Evolutionary conservation across 2,888 invertebrate species (phyloP), one percentile per base, ranked within the genome.

Genomic region (Cybosia mesomella): DNA sequence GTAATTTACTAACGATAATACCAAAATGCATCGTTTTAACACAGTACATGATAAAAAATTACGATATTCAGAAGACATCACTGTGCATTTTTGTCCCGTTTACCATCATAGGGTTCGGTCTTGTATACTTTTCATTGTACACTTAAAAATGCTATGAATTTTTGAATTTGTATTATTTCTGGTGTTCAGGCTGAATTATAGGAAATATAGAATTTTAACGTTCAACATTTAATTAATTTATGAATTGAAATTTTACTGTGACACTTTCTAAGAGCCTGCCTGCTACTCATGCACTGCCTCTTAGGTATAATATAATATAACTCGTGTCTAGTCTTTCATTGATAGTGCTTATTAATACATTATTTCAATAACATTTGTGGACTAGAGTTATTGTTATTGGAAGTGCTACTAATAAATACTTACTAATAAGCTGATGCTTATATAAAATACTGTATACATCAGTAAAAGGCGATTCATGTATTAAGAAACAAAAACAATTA

Each of bases 301-400:
- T 11, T 15, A 53, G 13, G 21, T 2, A 13, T 60, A 18, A 24
- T n/a, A 21, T 32, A 49, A 32, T 49, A 53, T 49, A 21, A 22
- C n/a, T n/a, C n/a, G n/a, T 59, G 28, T 13, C 53, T 32, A n/a
- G 10, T 28, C 4, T 24, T 60, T 43, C 49, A 7, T 49, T 53
- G 28, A 49, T 62, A 32, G 21, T 15, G 61, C n/a, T 53, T 62
- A 49, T n/a, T 15, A 53, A 62, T 62, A 53, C 28, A 7, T 61
- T n/a, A 49, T 61, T 61, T 62, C 5, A n/a, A 62, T 32, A 62
- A 62, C 61, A 62, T n/a, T 49, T 49, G 32, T 28, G 21, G 28
- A 28, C 32, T 62, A 21, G 21, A 13, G 49, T 9, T 62, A 8
- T 62, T 62, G 32, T 49, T 53, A 21, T 62, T 62, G 0, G 21